These are phyloP conservation scores for Pipra filicauda DNA, from an alignment of 2,113 vertebrate species.

Conservation along the genomic window DNA sequence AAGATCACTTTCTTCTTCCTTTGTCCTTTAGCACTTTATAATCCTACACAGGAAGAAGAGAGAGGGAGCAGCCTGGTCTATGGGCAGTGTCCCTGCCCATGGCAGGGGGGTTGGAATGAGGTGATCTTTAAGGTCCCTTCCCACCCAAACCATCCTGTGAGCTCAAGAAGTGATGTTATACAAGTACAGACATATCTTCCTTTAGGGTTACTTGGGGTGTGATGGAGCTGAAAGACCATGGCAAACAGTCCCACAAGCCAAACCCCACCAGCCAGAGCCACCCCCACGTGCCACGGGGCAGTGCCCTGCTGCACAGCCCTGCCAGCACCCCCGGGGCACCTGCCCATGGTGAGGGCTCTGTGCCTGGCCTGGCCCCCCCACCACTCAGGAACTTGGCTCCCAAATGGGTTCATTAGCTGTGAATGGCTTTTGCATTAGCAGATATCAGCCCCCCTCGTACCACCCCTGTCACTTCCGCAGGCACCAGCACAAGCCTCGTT, in stretches of 20 bases:
- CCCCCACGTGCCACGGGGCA: neutral
- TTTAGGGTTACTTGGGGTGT: accelerated
- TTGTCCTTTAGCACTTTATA: neutral
- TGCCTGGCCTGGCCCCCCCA: neutral
- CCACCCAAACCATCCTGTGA: neutral
- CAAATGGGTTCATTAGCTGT: slow-evolving; percentile 18
- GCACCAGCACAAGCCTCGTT: slow-evolving; percentile 48
- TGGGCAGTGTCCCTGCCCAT: accelerated
- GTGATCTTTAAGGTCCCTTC: neutral
- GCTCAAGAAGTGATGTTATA: neutral
- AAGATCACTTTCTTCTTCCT: neutral
- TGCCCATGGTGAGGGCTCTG: neutral
- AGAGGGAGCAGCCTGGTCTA: neutral
- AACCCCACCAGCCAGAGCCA: neutral
- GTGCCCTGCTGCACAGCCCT: neutral
- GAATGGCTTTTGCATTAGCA: slow-evolving; percentile 60
- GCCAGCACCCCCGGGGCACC: neutral
- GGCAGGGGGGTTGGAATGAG: neutral
- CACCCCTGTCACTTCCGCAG: slow-evolving; percentile 60
- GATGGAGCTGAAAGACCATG: neutral
- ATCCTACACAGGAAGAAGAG: neutral
- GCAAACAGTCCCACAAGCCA: neutral
- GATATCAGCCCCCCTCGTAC: slow-evolving; percentile 7
- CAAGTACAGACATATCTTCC: accelerated
- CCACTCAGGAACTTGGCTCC: slow-evolving; percentile 32